These are phyloP conservation scores for Lysandra bellargus DNA, from an alignment of 2,888 invertebrate species.

Conservation along the genomic window DNA sequence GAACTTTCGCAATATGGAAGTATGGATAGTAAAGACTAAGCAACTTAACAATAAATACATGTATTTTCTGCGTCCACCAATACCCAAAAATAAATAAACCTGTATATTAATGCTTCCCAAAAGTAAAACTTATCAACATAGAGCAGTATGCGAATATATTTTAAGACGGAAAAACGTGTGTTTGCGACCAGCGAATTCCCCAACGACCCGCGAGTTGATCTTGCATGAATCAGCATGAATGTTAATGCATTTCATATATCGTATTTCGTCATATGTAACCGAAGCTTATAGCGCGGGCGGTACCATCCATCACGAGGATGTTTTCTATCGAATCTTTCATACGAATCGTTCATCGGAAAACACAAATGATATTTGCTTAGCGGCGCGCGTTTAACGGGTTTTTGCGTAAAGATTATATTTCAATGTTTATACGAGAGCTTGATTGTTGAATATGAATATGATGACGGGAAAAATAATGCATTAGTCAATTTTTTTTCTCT, in stretches of 20 bases:
- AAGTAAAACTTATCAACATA: not conserved
- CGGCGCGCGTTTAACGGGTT: constrained; percentile 39
- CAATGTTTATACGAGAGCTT: constrained; percentile 31
- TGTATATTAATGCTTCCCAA: not conserved
- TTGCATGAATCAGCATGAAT: constrained; percentile 66
- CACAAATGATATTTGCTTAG: constrained; percentile 43
- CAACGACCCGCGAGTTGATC: constrained; percentile 46
- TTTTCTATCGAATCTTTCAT: constrained; percentile 55
- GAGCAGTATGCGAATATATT: not conserved
- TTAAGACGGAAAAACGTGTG: not conserved
- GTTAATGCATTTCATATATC: constrained; percentile 75
- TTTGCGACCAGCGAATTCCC: constrained; percentile 44
- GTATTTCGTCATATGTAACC: constrained; percentile 70
- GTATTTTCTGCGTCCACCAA: no score
- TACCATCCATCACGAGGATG: constrained; percentile 67
- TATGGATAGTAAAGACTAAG: no score
- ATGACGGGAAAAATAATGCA: not conserved
- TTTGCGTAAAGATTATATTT: constrained; percentile 36
- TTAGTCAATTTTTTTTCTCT: no score
- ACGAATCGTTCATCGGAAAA: constrained; percentile 42
- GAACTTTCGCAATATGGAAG: no score
- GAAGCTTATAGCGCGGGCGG: constrained; percentile 55
- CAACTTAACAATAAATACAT: no score
- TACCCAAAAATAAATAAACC: no score
- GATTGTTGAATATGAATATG: not conserved